Conservation (phyloP, 2,113 vertebrate genomes). For the Syngnathoides biaculeatus region DNA sequence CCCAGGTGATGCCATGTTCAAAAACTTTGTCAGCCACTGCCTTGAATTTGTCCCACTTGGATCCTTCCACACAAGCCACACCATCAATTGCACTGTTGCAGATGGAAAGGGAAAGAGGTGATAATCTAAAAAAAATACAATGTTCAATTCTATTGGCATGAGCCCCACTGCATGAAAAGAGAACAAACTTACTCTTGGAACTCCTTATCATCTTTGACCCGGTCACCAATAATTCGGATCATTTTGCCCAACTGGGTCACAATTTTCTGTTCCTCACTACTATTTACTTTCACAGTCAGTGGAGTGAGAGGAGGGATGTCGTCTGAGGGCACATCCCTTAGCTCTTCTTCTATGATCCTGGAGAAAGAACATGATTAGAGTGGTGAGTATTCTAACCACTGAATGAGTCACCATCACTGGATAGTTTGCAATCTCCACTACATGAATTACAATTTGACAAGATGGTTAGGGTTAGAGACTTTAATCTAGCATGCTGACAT, state of each 20-base stretch:
- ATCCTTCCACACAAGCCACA: neutral
- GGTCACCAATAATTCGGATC: constrained; percentile 42
- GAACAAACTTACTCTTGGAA: constrained; percentile 49
- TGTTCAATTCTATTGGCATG: neutral
- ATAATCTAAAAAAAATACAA: neutral
- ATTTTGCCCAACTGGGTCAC: constrained; percentile 42
- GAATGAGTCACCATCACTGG: neutral
- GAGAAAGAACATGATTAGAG: neutral
- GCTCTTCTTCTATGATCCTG: constrained; percentile 52
- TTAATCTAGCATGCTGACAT: no score
- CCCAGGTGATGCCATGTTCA: constrained; percentile 42
- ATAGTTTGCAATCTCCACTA: neutral
- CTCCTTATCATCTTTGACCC: constrained; percentile 27
- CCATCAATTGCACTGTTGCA: constrained; percentile 37
- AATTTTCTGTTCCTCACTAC: constrained; percentile 37
- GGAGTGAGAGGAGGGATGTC: constrained; percentile 18
- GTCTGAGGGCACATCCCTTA: constrained; percentile 23
- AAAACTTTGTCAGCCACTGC: constrained; percentile 37
- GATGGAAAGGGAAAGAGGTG: neutral
- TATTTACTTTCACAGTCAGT: neutral
- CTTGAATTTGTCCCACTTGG: constrained; percentile 22
- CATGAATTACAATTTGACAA: no score
- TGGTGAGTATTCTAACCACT: neutral
- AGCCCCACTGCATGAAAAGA: neutral
- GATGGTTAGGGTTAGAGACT: no score